Conservation (phyloP, 2,888 invertebrate genomes). For the Hyalella azteca region DNA sequence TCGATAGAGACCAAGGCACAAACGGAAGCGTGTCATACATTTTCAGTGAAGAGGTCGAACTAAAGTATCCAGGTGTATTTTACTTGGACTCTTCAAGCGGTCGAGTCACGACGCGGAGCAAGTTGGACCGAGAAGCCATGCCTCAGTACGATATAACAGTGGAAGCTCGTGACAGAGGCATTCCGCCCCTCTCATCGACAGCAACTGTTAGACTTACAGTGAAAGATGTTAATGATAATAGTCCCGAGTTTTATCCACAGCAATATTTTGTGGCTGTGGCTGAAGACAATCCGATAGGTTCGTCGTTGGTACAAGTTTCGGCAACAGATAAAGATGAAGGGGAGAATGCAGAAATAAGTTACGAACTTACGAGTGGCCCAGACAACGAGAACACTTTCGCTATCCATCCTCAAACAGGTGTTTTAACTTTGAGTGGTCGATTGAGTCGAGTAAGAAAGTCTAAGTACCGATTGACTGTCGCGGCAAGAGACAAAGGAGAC, state of each 20-base stretch:
- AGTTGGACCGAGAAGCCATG: constrained; percentile 82
- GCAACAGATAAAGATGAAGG: constrained; percentile 87
- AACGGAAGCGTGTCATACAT: constrained; percentile 88
- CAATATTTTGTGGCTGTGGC: constrained; percentile 80
- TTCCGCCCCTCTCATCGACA: constrained; percentile 86
- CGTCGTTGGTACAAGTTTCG: constrained; percentile 74
- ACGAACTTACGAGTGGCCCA: constrained; percentile 78
- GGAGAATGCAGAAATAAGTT: constrained; percentile 83
- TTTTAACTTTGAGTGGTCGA: constrained; percentile 73
- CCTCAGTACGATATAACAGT: constrained; percentile 81
- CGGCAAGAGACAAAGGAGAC: constrained; percentile 82
- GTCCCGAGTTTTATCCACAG: constrained; percentile 88
- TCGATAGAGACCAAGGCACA: constrained; percentile 91
- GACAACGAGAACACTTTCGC: constrained; percentile 75
- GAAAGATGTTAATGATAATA: constrained; percentile 89
- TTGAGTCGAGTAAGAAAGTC: constrained; percentile 71
- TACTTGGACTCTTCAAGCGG: constrained; percentile 83
- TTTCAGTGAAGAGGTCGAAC: constrained; percentile 77
- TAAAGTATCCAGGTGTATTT: constrained; percentile 84
- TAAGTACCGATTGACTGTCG: constrained; percentile 75
- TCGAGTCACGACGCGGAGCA: constrained; percentile 77
- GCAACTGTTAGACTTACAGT: constrained; percentile 82
- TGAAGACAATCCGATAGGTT: constrained; percentile 72
- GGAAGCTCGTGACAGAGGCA: constrained; percentile 89
- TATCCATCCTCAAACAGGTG: constrained; percentile 79